phyloP scores from a whole-genome alignment of 2,888 invertebrate genomes.

The Cephus sareptanus region DNA sequence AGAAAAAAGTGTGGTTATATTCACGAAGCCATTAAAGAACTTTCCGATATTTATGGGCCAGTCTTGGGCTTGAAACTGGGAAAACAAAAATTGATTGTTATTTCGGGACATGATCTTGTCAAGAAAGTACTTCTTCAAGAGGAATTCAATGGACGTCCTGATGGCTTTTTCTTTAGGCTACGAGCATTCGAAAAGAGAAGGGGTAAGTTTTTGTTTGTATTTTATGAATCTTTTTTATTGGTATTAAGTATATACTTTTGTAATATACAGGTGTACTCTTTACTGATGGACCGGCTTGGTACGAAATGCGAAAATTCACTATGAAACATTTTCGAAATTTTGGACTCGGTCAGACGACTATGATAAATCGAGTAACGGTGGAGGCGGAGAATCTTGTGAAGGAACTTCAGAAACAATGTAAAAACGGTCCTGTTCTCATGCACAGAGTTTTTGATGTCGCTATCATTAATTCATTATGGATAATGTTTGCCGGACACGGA shows the following conservation, averaged over 20 bases:
- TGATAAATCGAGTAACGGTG: constrained; percentile 72
- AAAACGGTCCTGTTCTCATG: constrained; percentile 66
- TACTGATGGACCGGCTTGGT: constrained; percentile 76
- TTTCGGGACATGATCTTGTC: constrained; percentile 73
- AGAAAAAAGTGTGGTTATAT: constrained; percentile 66
- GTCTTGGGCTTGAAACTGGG: constrained; percentile 77
- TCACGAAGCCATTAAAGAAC: constrained; percentile 72
- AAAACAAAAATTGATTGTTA: constrained; percentile 71
- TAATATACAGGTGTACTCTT: constrained; percentile 73
- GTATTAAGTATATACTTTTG: neutral
- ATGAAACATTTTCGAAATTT: constrained; percentile 74
- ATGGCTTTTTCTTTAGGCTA: constrained; percentile 76
- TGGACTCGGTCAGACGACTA: constrained; percentile 73
- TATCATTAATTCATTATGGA: constrained; percentile 78
- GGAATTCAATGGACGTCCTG: constrained; percentile 78
- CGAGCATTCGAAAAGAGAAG: constrained; percentile 75
- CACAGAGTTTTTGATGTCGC: constrained; percentile 71
- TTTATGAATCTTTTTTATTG: constrained; percentile 2
- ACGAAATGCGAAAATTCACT: constrained; percentile 75
- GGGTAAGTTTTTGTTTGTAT: constrained; percentile 66
- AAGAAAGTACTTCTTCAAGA: constrained; percentile 72
- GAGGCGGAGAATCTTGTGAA: constrained; percentile 71
- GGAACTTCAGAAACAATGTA: constrained; percentile 57
- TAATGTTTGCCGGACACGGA: constrained; percentile 75
- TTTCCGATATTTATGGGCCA: constrained; percentile 73